Base-by-base conservation (phyloP, 30 jellyfish, hydroid and myxozoan species). In the Turritopsis rubra region DNA sequence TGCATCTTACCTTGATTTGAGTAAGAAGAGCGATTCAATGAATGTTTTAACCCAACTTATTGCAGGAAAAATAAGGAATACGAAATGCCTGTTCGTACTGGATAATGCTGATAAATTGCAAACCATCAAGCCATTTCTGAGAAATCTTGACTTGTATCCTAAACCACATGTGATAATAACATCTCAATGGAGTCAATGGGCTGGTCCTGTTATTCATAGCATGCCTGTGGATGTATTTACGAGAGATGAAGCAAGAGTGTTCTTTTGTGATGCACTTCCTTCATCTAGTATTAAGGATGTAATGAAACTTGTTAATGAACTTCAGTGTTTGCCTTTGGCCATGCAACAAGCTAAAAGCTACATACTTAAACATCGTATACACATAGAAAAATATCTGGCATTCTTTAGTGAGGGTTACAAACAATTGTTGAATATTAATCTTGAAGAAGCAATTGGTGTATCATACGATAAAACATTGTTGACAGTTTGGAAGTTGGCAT, bases 301-400 rank as follows among this genome's bases (percentile, higher is more conserved):
- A 1, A 65, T 66, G 27, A 52, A 68, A 66, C 83, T 86, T 29
- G 85, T 82, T 19, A 60, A 21, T 13, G 79, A 27, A 54, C 74
- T 86, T 84, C 95, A 86, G 16, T 73, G 95, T 65, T 81, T 86
- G 18, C 95, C 95, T 0, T 79, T 86, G 0, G 95, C 95, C 21
- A 31, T 86, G 74, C 95, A 86, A 52, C 95, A 86, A 66, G 95
- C 95, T 53, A 52, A 79, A 18, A 79, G 88, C n/a, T 86, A 86
- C 53, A 80, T 86, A 13, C 79, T 52, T 73, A 86, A 86, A 73
- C 82, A 13, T 65, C 75, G 25, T 25, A 22, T 21, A 21, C 17
- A 9, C 17, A 29, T 81, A 1, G 72, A 52, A 18, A 86, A 72
- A 54, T 86, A 86, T 79, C 68, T 79, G 8, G 70, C 54, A 21